A percentile compares a stretch with the other conserved stretches of the same genome.
Conservation (phyloP, 2,797 vertebrate species). For the Microhierax caerulescens region DNA sequence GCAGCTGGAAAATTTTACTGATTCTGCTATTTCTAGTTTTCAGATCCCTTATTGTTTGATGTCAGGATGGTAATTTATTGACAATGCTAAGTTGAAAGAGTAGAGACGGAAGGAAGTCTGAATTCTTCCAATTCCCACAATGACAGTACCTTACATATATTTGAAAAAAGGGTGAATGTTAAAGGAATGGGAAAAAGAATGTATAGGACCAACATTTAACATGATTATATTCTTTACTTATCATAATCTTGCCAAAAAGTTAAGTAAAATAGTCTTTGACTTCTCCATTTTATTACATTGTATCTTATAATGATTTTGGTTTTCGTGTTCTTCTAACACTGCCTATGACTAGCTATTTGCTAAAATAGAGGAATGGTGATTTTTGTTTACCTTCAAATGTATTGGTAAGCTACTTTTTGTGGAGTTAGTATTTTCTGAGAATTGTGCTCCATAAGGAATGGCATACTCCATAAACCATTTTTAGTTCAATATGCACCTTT, state of each 20-base stretch:
- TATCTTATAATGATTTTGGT: neutral
- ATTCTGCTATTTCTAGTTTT: neutral
- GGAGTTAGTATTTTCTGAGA: neutral
- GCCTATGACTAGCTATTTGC: neutral
- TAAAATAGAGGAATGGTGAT: neutral
- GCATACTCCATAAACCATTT: neutral
- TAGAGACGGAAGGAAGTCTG: neutral
- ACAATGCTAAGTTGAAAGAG: neutral
- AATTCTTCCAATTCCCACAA: neutral
- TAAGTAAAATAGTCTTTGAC: neutral
- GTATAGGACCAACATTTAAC: neutral
- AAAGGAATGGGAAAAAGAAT: neutral
- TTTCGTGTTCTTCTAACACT: neutral
- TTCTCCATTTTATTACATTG: neutral
- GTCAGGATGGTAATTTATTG: neutral
- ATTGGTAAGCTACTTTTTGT: neutral
- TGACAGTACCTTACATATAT: neutral
- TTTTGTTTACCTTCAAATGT: neutral
- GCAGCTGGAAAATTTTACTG: neutral
- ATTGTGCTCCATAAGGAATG: neutral
- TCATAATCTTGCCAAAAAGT: neutral
- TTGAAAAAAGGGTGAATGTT: neutral
- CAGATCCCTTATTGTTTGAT: neutral
- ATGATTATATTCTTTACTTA: neutral
- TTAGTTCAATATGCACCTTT: neutral